Base-by-base conservation (phyloP, 2,113 vertebrate species). In the Perognathus longimembris region DNA sequence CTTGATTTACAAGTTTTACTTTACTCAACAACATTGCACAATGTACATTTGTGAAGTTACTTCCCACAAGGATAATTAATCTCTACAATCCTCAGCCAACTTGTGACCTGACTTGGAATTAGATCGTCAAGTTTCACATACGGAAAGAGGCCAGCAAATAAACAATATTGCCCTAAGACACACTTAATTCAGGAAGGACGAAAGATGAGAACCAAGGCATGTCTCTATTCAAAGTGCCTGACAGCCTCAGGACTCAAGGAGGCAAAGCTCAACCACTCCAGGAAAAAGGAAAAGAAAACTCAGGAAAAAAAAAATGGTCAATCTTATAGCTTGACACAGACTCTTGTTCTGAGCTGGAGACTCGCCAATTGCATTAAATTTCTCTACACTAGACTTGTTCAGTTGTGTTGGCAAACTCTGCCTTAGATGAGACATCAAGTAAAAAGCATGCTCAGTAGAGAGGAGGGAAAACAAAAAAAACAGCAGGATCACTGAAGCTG, bases 1-100 rank as follows among this genome's bases (percentile, higher is more conserved):
- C 36, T 92, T 64, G 42, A 61, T 22, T 45, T 74, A 78, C 18
- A 36, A 77, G 26, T n/a, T 84, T 93, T 45, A 67, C 6, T 12
- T 82, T 66, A 70, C 36, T 93, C 22, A 66, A 64, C 21, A 75
- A n/a, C 89, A 88, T 86, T 64, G 30, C 20, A 54, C 7, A 94
- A 92, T 54, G 89, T 93, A 77, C 75, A 93, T 87, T 90, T 71
- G 69, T 87, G 90, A 66, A 63, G 18, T 22, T 92, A 28, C 22
- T 86, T 90, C 57, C 6, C 57, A 54, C 24, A 78, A 83, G 32
- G 32, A 66, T 70, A 92, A 88, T 82, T 89, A 38, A 88, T 85
- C 64, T 95, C 75, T 66, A 54, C 24, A 66, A 9, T 79, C 54
- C 54, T 70, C 73, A 92, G 69, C 69, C 59, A 67, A 59, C 9